Conservation (phyloP, 2,888 invertebrate genomes). For the Melieria picta region DNA sequence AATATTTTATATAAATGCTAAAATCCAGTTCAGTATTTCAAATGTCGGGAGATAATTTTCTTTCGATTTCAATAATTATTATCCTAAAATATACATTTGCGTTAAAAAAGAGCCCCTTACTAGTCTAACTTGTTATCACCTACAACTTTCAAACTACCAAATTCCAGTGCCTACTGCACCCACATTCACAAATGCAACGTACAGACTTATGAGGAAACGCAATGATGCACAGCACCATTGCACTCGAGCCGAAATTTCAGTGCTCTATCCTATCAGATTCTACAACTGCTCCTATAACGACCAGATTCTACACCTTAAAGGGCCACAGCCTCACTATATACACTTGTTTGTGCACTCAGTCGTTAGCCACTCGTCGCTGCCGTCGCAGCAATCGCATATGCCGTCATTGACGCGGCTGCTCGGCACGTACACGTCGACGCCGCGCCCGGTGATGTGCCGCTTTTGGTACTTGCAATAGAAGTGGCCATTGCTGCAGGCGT, state of each 20-base stretch:
- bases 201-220: conserved; percentile 15
- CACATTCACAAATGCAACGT: conserved; percentile 14
- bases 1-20: too few species aligned
- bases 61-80: neutral
- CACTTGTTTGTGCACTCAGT: conserved; percentile 55
- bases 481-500: conserved; percentile 84
- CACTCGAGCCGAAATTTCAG: conserved; percentile 8
- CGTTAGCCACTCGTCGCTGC: conserved; percentile 82
- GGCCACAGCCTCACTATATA: conserved; percentile 46
- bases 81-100: conserved; percentile 10
- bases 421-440: conserved; percentile 69
- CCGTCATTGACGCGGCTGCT: conserved; percentile 92
- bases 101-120: neutral
- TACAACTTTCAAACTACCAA: neutral
- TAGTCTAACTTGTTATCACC: neutral
- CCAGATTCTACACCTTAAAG: neutral
- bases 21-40: too few species aligned
- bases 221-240: conserved; percentile 26
- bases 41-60: neutral
- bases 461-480: conserved; percentile 78
- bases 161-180: neutral
- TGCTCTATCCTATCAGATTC: neutral
- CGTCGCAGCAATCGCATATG: conserved; percentile 93
- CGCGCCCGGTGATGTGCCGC: conserved; percentile 63
- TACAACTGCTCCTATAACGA: neutral